Evolutionary conservation across 1,140 invertebrate species (phyloP).

Genomic region (Drosophila micromelanica): DNA sequence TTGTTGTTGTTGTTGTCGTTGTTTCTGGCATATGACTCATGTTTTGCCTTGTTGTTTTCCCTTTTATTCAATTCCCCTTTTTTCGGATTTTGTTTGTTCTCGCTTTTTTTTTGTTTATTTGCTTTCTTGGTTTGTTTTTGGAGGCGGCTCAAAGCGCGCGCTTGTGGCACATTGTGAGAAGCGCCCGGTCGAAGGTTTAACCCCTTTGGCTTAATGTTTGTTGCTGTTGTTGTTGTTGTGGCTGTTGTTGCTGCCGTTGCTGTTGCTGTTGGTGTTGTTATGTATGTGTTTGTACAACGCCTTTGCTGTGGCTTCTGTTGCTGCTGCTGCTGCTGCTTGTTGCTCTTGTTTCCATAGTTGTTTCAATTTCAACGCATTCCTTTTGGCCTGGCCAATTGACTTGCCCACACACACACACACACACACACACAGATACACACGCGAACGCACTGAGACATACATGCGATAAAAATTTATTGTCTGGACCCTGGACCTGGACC

Average conservation of each 20-base stretch:
- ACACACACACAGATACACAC: conserved; percentile 40
- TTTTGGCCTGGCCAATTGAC: conserved; percentile 56
- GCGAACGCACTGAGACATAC: conserved; percentile 41
- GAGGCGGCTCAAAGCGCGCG: conserved; percentile 46
- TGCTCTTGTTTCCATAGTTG: conserved; percentile 69
- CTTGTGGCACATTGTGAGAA: conserved; percentile 47
- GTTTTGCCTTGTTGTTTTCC: conserved; percentile 22
- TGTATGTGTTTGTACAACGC: conserved; percentile 78
- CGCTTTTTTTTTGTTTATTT: conserved; percentile 2
- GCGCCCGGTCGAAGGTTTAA: conserved; percentile 36
- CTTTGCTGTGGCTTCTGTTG: conserved; percentile 63
- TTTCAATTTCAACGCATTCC: conserved; percentile 76
- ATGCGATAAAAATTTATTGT: conserved; percentile 78
- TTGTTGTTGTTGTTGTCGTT: conserved; percentile 22
- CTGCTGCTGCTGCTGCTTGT: conserved; percentile 29
- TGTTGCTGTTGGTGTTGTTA: conserved; percentile 54
- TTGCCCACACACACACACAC: conserved; percentile 40
- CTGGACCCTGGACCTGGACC: conserved; percentile 12
- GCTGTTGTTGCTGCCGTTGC: conserved; percentile 6
- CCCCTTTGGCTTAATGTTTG: conserved; percentile 29
- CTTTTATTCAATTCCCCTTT: conserved; percentile 28
- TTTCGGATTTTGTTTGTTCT: conserved; percentile 3
- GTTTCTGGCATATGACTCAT: conserved; percentile 45
- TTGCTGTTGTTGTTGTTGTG: conserved; percentile 10
- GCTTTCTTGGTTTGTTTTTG: conserved; percentile 23